phyloP scores from a whole-genome alignment of 2,888 invertebrate species.

The Napeogenes sylphis region DNA sequence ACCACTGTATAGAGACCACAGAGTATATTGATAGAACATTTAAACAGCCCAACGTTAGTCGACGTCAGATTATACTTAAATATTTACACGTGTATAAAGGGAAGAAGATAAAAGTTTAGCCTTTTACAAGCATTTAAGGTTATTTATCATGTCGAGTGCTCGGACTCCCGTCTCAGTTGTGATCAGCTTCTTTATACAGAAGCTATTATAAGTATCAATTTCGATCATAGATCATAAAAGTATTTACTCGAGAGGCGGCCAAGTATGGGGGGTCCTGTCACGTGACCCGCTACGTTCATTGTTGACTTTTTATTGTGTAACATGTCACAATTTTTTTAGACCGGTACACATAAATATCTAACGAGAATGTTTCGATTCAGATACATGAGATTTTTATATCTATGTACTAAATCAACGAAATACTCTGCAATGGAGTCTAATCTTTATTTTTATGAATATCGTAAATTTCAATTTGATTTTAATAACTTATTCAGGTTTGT shows the following conservation, averaged over 20 bases:
- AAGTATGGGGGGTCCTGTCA: conserved; percentile 69
- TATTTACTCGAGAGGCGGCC: conserved; percentile 62
- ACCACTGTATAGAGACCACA: conserved; percentile 34
- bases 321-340: conserved; percentile 62
- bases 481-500: conserved; percentile 69
- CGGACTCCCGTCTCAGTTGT: conserved; percentile 52
- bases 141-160: conserved; percentile 62
- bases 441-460: conserved; percentile 69
- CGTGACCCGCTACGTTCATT: conserved; percentile 57
- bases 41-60: conserved; percentile 41
- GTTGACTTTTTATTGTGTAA: conserved; percentile 68
- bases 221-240: conserved; percentile 77
- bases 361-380: conserved; percentile 55
- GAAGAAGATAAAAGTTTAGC: conserved; percentile 60
- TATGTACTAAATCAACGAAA: conserved; percentile 64
- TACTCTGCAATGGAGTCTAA: conserved; percentile 52
- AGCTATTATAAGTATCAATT: conserved; percentile 78
- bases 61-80: conserved; percentile 62
- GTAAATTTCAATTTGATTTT: conserved; percentile 72
- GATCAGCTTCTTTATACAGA: conserved; percentile 73
- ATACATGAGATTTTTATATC: conserved; percentile 52
- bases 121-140: conserved; percentile 74
- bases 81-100: conserved; percentile 67
- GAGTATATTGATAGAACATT: conserved; percentile 34
- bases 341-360: conserved; percentile 60